phyloP scores from a whole-genome alignment of 1,140 invertebrate genomes.

The Drosophila pallidifrons region DNA sequence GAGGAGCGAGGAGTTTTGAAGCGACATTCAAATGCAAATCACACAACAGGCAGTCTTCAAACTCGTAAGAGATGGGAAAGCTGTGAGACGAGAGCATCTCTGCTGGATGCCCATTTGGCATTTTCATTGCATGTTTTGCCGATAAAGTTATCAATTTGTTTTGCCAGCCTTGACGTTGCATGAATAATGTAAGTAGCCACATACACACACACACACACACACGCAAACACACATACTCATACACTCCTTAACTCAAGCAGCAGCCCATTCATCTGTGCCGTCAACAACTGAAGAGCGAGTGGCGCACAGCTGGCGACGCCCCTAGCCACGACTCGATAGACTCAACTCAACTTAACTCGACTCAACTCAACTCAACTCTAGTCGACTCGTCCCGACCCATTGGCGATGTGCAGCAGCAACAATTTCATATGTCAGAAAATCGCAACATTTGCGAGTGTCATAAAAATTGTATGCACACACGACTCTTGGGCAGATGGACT shows the following conservation, averaged over 20 bases:
- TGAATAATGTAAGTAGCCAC: conserved; percentile 81
- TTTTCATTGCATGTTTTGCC: conserved; percentile 82
- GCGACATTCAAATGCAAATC: conserved; percentile 71
- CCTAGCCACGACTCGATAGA: conserved; percentile 11
- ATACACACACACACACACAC: conserved; percentile 48
- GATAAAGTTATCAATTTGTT: conserved; percentile 84
- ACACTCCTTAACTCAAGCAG: conserved; percentile 14
- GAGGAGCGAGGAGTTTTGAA: not conserved
- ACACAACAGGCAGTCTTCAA: conserved; percentile 38
- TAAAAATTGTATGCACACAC: conserved; percentile 78
- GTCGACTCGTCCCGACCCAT: conserved; percentile 7
- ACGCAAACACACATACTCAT: conserved; percentile 2
- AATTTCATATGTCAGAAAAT: conserved; percentile 67
- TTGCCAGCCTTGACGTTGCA: conserved; percentile 77
- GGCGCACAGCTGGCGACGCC: conserved; percentile 30
- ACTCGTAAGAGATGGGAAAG: not conserved
- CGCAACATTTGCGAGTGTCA: conserved; percentile 82
- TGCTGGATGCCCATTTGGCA: conserved; percentile 61
- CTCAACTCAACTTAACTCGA: not conserved
- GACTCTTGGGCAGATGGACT: conserved; percentile 3
- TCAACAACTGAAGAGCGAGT: conserved; percentile 38
- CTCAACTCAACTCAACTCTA: not conserved
- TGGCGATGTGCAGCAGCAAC: conserved; percentile 58
- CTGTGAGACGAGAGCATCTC: not conserved
- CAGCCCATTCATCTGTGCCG: conserved; percentile 58